Evolutionary conservation across 2,888 invertebrate species (phyloP), one percentile per base, ranked within the genome.

Genomic region (Ennomos quercinarius): DNA sequence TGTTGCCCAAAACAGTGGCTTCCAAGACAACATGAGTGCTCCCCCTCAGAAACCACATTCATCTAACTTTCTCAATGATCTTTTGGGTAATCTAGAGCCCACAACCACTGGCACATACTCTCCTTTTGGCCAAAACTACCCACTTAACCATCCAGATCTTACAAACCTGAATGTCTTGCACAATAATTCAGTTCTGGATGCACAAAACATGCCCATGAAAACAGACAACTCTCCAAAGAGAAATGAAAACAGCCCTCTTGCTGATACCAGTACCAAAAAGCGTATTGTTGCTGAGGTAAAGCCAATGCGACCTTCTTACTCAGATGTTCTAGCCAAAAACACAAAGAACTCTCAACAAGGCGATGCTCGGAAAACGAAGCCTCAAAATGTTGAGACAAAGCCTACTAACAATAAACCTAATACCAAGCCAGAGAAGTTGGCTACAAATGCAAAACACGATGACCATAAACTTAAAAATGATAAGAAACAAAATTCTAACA

Each of bases 261-360:
- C 94, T 70, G 93, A 93, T 57, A 94, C 93, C 34, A 93, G 91
- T 66, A 92, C 85, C 60, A 94, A 94, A 71, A 96, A 95, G 57
- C 93, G 97, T 50, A 96, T 96, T 81, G 95, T 97, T 0, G 97
- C 97, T 39, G 97, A 97, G 87, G 97, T 97, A 0, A 96, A 96
- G 75, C 97, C 97, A 0, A 97, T 97, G 97, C 94, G 97, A 53
- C 97, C 97, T 49, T 95, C 96, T 10, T 97, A 97, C 81, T 97
- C 97, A 0, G 97, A 97, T 88, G 96, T 97, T 8, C 80, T 97
- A 42, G 95, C 96, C 36, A 97, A 97, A 85, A 93, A 93, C 63
- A 87, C 90, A 38, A 93, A 93, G 65, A 94, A 93, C 71, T 94
- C 91, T 71, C 71, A 83, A 34, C 84, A 78, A 57, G 63, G 83